Evolutionary conservation across 1,140 invertebrate species (phyloP).

Genomic region (Gonatopus flavifemur): DNA sequence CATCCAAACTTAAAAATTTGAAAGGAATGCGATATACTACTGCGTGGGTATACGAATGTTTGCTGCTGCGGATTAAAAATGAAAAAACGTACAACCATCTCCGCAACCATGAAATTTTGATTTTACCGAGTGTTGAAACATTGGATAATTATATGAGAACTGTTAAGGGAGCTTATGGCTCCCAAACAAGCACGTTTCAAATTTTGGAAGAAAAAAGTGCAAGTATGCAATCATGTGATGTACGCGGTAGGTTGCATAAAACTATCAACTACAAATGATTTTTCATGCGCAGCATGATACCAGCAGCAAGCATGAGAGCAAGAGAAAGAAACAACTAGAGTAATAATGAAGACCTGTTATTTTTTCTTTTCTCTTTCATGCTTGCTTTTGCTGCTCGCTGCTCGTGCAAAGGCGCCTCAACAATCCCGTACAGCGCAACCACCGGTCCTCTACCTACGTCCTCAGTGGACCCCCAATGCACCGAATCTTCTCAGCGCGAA

Average conservation of each 20-base stretch:
- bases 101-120: constrained; percentile 7
- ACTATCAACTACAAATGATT: too few relatives aligned
- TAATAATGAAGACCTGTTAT: not conserved
- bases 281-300: too few relatives aligned
- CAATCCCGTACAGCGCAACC: too few relatives aligned
- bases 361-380: not conserved
- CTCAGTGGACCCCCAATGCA: too few relatives aligned
- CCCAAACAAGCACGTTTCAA: not conserved
- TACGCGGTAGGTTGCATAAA: too few relatives aligned
- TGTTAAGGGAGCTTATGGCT: not conserved
- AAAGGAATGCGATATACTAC: constrained; percentile 6
- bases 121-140: not conserved
- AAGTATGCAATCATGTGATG: not conserved
- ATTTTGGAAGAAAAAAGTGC: not conserved
- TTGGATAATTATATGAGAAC: not conserved
- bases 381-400: not conserved
- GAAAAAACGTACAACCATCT: constrained; percentile 7
- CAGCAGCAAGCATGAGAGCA: too few relatives aligned
- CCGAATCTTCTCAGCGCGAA: too few relatives aligned
- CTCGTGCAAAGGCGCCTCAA: not conserved
- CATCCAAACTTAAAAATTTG: not conserved
- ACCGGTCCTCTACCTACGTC: too few relatives aligned
- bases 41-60: too few relatives aligned
- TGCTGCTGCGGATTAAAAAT: constrained; percentile 15
- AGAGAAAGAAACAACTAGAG: too few relatives aligned